phyloP scores from a whole-genome alignment of 2,113 vertebrate species.

The Bucco capensis region DNA sequence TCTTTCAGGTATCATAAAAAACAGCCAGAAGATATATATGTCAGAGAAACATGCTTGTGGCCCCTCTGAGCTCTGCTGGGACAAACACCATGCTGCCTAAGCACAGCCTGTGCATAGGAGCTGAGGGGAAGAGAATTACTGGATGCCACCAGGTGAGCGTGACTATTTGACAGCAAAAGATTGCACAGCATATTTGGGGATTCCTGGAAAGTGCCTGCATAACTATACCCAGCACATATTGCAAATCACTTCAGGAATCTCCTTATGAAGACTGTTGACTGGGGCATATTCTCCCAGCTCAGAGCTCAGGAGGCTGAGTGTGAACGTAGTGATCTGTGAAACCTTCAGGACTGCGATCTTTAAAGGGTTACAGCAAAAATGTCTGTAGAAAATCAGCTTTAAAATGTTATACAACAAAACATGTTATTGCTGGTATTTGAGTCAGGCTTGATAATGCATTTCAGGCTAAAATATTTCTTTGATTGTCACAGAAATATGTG shows the following conservation, averaged over 20 bases:
- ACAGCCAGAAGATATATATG: not conserved
- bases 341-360: not conserved
- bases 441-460: constrained; percentile 75
- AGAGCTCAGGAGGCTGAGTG: not conserved
- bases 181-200: not conserved
- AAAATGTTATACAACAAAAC: constrained; percentile 75
- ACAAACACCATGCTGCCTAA: accelerated
- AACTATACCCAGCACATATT: not conserved
- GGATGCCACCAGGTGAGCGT: not conserved
- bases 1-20: not conserved
- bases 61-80: not conserved
- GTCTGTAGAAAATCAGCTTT: constrained; percentile 72
- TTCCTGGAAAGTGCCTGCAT: not conserved
- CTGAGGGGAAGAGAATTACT: not conserved
- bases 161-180: not conserved
- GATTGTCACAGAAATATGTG: constrained; percentile 73
- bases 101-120: accelerated
- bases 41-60: not conserved
- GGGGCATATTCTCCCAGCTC: not conserved
- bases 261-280: not conserved
- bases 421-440: constrained; percentile 74
- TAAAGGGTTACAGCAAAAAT: constrained; percentile 65
- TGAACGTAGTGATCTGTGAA: not conserved
- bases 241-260: constrained; percentile 9
- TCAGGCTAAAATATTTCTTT: constrained; percentile 76